Base-by-base conservation (phyloP, 2,113 vertebrate genomes). In the Polyodon spathula region DNA sequence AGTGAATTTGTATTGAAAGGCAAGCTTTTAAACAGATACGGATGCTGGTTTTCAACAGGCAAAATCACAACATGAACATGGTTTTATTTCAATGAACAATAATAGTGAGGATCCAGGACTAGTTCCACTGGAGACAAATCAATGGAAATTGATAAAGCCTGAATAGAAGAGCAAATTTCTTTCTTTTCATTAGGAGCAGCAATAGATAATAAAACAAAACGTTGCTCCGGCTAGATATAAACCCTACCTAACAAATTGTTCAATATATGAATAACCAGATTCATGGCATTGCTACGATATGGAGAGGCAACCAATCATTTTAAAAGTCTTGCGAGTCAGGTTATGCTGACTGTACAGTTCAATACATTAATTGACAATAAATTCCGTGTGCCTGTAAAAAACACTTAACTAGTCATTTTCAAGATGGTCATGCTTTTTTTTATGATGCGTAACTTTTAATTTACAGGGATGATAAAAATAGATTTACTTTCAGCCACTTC, bases 281-380 rank as follows among this genome's bases (percentile, higher is more conserved):
- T 78, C 76, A 76, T 86, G 84, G 81, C 79, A 84, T 86, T 86
- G 79, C 78, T 67, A 56, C 66, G 76, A 75, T 75, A 71, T 72
- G 78, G 67, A 82, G 67, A 69, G 68, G 70, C 78, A 86, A 71
- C 81, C 78, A 84, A 84, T 88, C 74, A 82, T 86, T 85, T 83
- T 70, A 79, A 84, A 82, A 81, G 72, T 60, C 81, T 82, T 68
- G 67, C 80, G 71, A 72, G 68, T 56, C 63, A 75, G 76, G 81
- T 84, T 86, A 82, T 86, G 86, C 88, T 89, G 86, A 89, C 82
- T 84, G 69, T 74, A 78, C 81, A 86, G 83, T 89, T 88, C 84
- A 85, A 86, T 88, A 85, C 76, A 72, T 87, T 90, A 88, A 90
- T 87, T 88, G 87, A 84, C 87, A 88, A 88, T 89, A 89, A 88